These are phyloP conservation scores for Hippocampus zosterae DNA, from an alignment of 2,113 vertebrate genomes.

Conservation along the genomic window DNA sequence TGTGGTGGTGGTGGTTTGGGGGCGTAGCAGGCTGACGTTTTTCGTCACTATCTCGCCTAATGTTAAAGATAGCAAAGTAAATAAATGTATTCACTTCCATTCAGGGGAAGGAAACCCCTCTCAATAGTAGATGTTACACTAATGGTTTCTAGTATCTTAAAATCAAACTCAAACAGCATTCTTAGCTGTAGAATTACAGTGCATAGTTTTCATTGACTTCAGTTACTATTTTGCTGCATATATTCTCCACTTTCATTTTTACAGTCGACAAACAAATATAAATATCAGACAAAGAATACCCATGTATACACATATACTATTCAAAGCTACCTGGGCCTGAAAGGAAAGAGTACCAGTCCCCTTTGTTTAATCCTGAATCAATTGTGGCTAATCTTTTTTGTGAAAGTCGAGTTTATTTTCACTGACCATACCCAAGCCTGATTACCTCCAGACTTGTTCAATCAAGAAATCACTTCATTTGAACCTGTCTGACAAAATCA, in stretches of 20 bases:
- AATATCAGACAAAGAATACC: background rate
- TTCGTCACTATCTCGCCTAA: no score
- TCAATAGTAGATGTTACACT: no score
- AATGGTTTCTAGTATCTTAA: no score
- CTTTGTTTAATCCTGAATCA: background rate
- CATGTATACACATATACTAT: background rate
- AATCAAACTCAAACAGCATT: no score
- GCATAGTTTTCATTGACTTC: no score
- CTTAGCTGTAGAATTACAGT: no score
- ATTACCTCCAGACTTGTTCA: background rate
- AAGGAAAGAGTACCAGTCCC: background rate
- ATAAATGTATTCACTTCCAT: no score
- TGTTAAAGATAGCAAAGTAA: no score
- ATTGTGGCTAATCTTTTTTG: background rate
- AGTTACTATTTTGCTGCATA: background rate
- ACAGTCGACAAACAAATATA: background rate
- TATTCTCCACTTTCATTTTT: background rate
- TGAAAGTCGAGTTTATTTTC: background rate
- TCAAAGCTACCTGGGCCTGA: background rate
- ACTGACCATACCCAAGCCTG: background rate
- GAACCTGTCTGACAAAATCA: background rate
- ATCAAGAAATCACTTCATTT: background rate
- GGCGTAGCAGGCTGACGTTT: no score
- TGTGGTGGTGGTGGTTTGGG: no score
- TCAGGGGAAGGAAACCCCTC: no score